A percentile compares a stretch with the other conserved stretches of the same genome.
These are phyloP conservation scores for Mastomys coucha DNA, from an alignment of 2,113 vertebrate species.

Conservation along the genomic window DNA sequence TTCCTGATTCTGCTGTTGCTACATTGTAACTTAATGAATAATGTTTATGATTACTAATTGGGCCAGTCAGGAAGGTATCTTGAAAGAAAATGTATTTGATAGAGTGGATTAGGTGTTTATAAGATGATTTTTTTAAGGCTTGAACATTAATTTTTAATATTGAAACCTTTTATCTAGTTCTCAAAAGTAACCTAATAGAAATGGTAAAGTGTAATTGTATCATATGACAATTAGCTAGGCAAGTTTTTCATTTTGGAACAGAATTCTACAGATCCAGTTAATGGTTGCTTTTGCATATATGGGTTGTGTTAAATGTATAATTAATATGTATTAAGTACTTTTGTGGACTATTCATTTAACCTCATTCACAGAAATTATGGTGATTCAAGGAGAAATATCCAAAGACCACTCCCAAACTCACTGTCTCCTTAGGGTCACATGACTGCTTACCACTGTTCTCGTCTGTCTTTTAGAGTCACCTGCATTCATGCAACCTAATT, in stretches of 20 bases:
- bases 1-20: background rate
- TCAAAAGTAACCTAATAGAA: background rate
- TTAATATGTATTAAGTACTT: background rate
- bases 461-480: background rate
- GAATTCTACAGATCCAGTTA: background rate
- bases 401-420: background rate
- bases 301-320: background rate
- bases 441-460: background rate
- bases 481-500: background rate
- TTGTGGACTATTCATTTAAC: background rate
- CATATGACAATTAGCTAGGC: background rate
- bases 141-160: background rate
- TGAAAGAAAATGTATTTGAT: constrained; percentile 31
- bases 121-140: background rate
- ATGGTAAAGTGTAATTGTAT: background rate
- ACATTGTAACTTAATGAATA: background rate
- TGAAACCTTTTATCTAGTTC: background rate
- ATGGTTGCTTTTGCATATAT: background rate
- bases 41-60: background rate
- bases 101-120: background rate
- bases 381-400: background rate
- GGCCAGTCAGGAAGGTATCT: background rate
- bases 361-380: background rate
- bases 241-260: constrained; percentile 1
- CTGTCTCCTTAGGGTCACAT: background rate